Base-by-base conservation (phyloP, 2,888 invertebrate genomes). In the Buathra laborator region DNA sequence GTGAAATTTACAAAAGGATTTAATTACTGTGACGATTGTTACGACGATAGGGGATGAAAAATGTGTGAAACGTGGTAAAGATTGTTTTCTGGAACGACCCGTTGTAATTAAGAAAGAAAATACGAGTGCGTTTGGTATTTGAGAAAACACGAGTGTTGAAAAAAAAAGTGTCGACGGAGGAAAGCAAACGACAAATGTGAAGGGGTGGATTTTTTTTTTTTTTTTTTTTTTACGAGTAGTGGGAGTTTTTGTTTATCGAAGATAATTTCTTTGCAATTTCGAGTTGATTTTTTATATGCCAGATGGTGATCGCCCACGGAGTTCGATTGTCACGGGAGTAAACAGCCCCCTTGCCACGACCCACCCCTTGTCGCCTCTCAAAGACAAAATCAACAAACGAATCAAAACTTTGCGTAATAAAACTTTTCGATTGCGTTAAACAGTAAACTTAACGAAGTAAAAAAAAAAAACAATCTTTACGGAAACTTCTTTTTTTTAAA, bases 291-390 rank as follows among this genome's bases (percentile, higher is more conserved):
- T 43, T 48, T 3, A 16, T 46, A 70, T 53, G 44, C 56, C 64
- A 16, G 76, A 81, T 77, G 46, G 71, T n/a, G 56, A 71, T 56
- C 66, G 51, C 66, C 14, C 37, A 19, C 62, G 66, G 53, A n/a
- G 56, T 71, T 67, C 67, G 72, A 84, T 67, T 84, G 75, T 67
- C 66, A 76, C 72, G 53, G 59, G 80, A 59, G 84, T 84, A 81
- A 84, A 84, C 80, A 84, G 79, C 53, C 66, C 37, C 44, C 12
- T 43, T 37, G 32, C 19, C 32, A 56, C 16, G 56, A 71, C 56
- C 75, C 79, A 75, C 53, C 76, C 51, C 66, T 29, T 67, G 19
- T 44, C 6, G 32, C 10, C 48, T 44, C 75, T 46, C 70, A 24
- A 79, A 62, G n/a, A 43, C 64, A 71, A 76, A 80, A 67, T 56